Percentiles rank a stretch among this genome's conserved stretches.
Evolutionary conservation across 2,888 invertebrate species (phyloP).

Genomic region (Mallateleia sp.): DNA sequence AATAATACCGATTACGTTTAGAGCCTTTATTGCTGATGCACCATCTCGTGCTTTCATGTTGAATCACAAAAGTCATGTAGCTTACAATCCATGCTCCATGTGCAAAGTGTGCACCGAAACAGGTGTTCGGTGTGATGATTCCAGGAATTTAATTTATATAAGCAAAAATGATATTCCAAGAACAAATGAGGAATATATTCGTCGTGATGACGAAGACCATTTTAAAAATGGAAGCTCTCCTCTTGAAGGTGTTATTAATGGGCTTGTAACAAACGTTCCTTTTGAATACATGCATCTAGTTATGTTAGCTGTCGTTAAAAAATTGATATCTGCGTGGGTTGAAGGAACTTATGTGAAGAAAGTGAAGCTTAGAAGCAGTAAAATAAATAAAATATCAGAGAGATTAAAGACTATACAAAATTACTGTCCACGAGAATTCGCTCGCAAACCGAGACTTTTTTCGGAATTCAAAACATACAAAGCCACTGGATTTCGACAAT

Average conservation of each 20-base stretch:
- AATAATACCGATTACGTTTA: conserved; percentile 53
- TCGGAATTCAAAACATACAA: conserved; percentile 73
- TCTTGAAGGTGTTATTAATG: conserved; percentile 27
- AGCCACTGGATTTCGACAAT: conserved; percentile 80
- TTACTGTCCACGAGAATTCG: conserved; percentile 79
- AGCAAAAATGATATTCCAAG: conserved; percentile 47
- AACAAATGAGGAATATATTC: conserved; percentile 69
- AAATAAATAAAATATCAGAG: conserved; percentile 48
- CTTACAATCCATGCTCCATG: conserved; percentile 70
- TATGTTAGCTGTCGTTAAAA: conserved; percentile 48
- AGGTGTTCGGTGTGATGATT: no score
- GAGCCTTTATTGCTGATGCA: conserved; percentile 78
- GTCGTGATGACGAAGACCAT: conserved; percentile 62
- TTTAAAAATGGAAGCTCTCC: conserved; percentile 54
- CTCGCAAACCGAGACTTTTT: conserved; percentile 74
- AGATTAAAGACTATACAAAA: conserved; percentile 48
- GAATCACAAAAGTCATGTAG: conserved; percentile 74
- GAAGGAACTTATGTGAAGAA: conserved; percentile 34
- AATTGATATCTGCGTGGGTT: conserved; percentile 47
- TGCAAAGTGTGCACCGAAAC: no score
- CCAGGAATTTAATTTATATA: no score
- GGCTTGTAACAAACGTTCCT: conserved; percentile 47
- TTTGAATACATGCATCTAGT: conserved; percentile 61
- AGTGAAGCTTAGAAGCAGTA: conserved; percentile 36
- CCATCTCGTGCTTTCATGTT: conserved; percentile 77